phyloP scores from a whole-genome alignment of 1,140 invertebrate species.

The Radopholus similis region DNA sequence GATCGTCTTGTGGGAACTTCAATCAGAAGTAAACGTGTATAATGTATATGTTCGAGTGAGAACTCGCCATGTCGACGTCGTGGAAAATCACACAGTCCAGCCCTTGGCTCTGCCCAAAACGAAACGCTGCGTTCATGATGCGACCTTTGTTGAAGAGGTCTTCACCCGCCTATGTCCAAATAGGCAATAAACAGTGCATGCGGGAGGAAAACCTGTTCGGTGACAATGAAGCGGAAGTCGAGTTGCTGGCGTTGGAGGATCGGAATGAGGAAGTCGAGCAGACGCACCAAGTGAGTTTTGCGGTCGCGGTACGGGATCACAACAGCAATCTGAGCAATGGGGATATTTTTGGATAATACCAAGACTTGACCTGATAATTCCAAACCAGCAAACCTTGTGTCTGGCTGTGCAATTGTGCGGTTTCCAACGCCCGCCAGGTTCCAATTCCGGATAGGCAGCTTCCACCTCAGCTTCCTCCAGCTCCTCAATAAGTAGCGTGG shows the following conservation, averaged over 20 bases:
- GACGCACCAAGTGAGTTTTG: slow-evolving; percentile 69
- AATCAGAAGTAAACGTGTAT: too few relatives aligned
- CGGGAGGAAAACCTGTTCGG: slow-evolving; percentile 50
- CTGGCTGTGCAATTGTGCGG: slow-evolving; percentile 43
- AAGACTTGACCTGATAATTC: background rate
- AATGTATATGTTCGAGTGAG: too few relatives aligned
- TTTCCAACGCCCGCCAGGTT: slow-evolving; percentile 49
- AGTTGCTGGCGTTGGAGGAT: slow-evolving; percentile 75
- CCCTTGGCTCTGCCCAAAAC: slow-evolving; percentile 44
- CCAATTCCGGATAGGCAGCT: slow-evolving; percentile 42
- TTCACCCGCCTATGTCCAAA: slow-evolving; percentile 62
- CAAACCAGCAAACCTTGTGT: slow-evolving; percentile 25
- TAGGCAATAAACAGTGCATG: background rate
- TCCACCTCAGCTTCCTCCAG: slow-evolving; percentile 46
- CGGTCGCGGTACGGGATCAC: slow-evolving; percentile 83
- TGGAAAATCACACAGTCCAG: slow-evolving; percentile 53
- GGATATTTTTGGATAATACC: background rate
- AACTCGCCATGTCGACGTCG: slow-evolving; percentile 75
- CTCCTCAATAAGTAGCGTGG: slow-evolving; percentile 49
- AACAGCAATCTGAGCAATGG: slow-evolving; percentile 68
- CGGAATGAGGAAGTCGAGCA: slow-evolving; percentile 76
- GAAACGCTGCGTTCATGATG: slow-evolving; percentile 84
- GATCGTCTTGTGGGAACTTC: slow-evolving; percentile 78
- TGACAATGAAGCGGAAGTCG: slow-evolving; percentile 60
- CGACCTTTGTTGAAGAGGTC: slow-evolving; percentile 85